Base-by-base conservation (phyloP, 2,888 invertebrate species). In the Plusia festucae region DNA sequence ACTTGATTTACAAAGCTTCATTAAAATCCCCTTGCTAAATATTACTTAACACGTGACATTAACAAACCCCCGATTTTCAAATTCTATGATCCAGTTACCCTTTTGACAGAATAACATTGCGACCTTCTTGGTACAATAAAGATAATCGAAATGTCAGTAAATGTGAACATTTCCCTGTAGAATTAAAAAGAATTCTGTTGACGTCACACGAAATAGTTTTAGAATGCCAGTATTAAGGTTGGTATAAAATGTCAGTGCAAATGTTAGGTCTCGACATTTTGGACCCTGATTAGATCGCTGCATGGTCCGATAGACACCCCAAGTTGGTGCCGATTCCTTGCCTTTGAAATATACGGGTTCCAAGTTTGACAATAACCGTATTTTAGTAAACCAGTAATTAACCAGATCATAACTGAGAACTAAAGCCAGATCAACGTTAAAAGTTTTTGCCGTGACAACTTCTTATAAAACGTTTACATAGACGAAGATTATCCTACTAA, bases 151-250 rank as follows among this genome's bases (percentile, higher is more conserved):
- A 81, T 78, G 65, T 68, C 78, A 70, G 65, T 51, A 3, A 82
- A 82, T 78, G 61, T 40, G 75, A 51, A 62, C 65, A 54, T 56
- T 70, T 78, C 73, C 78, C 74, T 53, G 46, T 52, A 27, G 68
- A 44, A 73, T 80, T 73, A 76, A 73, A 81, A 82, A 72, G 60
- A 76, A 70, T 59, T 65, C 68, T 60, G 62, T 62, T 54, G 65
- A 82, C 78, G 60, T 57, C 71, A 74, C 76, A 73, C 79, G 79
- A 84, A 82, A 84, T 82, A 85, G 81, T 81, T 64, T 0, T 65
- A 60, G 85, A 90, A 90, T 90, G 89, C 88, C 88, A 88, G 84
- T 87, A 90, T 84, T 87, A 88, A 88, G 90, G 90, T 83, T 73
- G 69, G 55, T 64, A 66, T 64, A 60, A 83, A 87, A 88, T 88